Conservation (phyloP, 2,888 invertebrate genomes). For the Suillia variegata region DNA sequence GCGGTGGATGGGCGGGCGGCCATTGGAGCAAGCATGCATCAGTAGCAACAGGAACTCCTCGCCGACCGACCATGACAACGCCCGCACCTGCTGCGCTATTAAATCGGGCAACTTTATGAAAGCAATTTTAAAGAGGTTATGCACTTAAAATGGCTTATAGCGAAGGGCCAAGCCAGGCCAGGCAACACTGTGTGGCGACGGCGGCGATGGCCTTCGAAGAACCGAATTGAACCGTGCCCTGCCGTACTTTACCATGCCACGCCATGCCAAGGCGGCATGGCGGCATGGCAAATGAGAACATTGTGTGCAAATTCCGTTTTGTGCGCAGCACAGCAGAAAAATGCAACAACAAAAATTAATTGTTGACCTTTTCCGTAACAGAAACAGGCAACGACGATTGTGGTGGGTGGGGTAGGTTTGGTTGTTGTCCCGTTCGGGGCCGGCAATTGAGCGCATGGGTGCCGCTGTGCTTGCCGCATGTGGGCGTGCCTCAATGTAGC, state of each 20-base stretch:
- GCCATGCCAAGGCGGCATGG: background rate
- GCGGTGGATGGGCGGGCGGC: no score
- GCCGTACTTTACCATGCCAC: background rate
- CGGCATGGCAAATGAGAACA: background rate
- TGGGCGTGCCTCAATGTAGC: constrained; percentile 4
- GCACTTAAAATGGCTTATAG: constrained; percentile 10
- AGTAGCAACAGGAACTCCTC: no score
- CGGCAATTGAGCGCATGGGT: background rate
- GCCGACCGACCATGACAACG: constrained; percentile 11
- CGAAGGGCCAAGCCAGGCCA: background rate
- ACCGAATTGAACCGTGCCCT: no score
- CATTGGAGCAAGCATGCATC: no score
- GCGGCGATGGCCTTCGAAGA: background rate
- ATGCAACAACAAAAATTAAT: constrained; percentile 27
- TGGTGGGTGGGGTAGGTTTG: background rate
- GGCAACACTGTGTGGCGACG: background rate
- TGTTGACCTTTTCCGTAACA: constrained; percentile 22
- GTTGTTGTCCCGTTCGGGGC: background rate
- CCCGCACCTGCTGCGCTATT: constrained; percentile 25
- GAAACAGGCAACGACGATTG: background rate
- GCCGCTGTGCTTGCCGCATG: background rate
- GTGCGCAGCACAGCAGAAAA: constrained; percentile 6
- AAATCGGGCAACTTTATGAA: constrained; percentile 31
- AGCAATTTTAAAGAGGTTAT: constrained; percentile 23
- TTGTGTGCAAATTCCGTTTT: background rate